These are phyloP conservation scores for Lagopus muta DNA, from an alignment of 2,113 vertebrate species.

Conservation along the genomic window DNA sequence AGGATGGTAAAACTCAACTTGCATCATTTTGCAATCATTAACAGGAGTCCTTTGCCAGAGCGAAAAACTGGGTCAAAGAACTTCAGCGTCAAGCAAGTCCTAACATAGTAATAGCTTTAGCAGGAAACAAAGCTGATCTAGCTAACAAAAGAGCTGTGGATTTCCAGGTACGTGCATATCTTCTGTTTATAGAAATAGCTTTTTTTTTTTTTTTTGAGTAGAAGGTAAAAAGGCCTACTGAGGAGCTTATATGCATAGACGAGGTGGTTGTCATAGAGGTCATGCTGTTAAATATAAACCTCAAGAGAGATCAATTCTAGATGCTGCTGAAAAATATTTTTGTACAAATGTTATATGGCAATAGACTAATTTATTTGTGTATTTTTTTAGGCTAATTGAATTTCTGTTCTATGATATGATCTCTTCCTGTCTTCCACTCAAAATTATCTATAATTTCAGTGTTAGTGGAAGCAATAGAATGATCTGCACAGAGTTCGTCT, in stretches of 20 bases:
- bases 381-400: not conserved
- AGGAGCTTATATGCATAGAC: not conserved
- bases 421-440: not conserved
- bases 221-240: not conserved
- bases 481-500: no score
- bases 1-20: conserved; percentile 46
- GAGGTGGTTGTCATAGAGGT: not conserved
- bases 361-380: not conserved
- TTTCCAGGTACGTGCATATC: conserved; percentile 89
- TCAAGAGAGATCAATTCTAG: not conserved
- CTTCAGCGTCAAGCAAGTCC: conserved; percentile 99
- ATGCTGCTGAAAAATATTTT: not conserved
- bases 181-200: not conserved
- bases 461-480: not conserved
- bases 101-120: conserved; percentile 99
- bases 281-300: not conserved
- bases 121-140: conserved; percentile 98
- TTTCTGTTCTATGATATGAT: not conserved
- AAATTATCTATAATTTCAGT: not conserved
- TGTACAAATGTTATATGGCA: not conserved
- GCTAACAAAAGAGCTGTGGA: conserved; percentile 96
- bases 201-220: not conserved
- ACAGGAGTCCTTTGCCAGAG: conserved; percentile 98
- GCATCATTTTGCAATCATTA: conserved; percentile 71
- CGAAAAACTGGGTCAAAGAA: conserved; percentile 99